Base-by-base conservation (phyloP, 2,113 vertebrate species). In the Tetraodon nigroviridis region DNA sequence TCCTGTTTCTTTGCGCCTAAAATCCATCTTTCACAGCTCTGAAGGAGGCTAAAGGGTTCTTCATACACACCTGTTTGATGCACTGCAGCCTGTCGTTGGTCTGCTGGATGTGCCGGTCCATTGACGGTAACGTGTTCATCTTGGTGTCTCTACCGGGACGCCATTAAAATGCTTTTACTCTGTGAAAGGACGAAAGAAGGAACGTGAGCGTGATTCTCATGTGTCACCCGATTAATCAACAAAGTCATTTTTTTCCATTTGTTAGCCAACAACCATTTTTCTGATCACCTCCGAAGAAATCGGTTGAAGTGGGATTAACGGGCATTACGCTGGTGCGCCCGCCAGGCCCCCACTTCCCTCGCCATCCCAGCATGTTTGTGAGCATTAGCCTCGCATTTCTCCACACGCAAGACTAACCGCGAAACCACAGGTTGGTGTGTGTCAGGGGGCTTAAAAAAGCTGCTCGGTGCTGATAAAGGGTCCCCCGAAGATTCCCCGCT, bases 51-150 rank as follows among this genome's bases (percentile, higher is more conserved):
- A 22, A 11, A 17, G n/a, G 10, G 2, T 7, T 64, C n/a, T 56
- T 20, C 7, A 17, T 51, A 75, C 79, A 51, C 88, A 99, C 97
- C 97, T 99, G 97, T 92, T 99, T 99, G 92, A 99, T 99, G 90
- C 97, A 99, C 90, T 92, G 94, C 91, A 99, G 92, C 79, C 97
- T 92, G 90, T 99, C 97, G 80, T 99, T 99, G 90, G 97, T 99
- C 93, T 99, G 97, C 92, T 99, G 97, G 91, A 99, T 99, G 90
- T 99, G 97, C 91, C 97, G 94, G 91, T 99, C 97, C 97, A 99
- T 99, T 5, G 91, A 92, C 76, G 91, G 90, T 88, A 92, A 75
- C 86, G 97, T 94, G 90, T 98, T 99, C 97, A 99, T 99, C 91
- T 92, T 97, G 94, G 90, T 90, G 92, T 86, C 90, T 95, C 94